phyloP scores from a whole-genome alignment of 2,797 vertebrate genomes.

The Champsocephalus gunnari region DNA sequence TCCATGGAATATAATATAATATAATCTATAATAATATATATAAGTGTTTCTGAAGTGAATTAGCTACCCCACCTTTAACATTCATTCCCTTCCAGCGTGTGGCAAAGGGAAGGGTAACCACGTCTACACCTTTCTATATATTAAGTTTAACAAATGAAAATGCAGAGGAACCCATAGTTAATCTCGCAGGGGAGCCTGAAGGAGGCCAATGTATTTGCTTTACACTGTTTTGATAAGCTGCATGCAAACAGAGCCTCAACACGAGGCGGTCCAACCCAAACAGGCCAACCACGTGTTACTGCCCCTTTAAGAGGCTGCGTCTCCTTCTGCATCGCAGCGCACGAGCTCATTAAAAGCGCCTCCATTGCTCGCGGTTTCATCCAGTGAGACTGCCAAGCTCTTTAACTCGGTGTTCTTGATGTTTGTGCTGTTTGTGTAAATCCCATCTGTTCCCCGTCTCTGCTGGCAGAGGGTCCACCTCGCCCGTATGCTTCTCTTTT shows the following conservation, averaged over 20 bases:
- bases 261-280: constrained; percentile 40
- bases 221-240: background rate
- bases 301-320: constrained; percentile 82
- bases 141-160: no score
- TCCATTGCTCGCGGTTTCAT: constrained; percentile 86
- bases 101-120: no score
- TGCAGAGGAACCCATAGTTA: no score
- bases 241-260: constrained; percentile 25
- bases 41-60: no score
- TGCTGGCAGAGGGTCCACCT: constrained; percentile 87
- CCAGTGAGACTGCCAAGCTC: constrained; percentile 87
- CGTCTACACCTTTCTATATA: no score
- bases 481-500: constrained; percentile 87
- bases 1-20: no score
- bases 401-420: constrained; percentile 89
- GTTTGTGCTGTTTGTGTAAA: constrained; percentile 89
- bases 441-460: constrained; percentile 88
- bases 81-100: no score
- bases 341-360: constrained; percentile 87
- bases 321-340: constrained; percentile 84
- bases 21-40: no score
- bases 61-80: no score
- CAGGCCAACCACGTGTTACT: constrained; percentile 66
- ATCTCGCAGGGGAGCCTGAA: no score
- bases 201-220: no score